Conservation (phyloP, 2,888 invertebrate genomes). For the Mystacides longicornis region DNA sequence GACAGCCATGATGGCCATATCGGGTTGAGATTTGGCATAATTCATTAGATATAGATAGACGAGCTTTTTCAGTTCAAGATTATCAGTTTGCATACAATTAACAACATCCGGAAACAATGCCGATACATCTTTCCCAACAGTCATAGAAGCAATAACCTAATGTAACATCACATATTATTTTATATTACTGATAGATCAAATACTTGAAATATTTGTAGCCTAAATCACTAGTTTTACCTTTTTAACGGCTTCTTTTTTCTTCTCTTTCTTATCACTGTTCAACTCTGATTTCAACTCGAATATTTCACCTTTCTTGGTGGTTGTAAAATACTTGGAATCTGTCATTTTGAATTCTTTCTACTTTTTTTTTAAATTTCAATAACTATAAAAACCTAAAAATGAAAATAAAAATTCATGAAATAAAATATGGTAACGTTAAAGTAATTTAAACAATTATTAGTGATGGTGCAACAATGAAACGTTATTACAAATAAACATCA, state of each 20-base stretch:
- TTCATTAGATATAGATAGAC: constrained; percentile 99
- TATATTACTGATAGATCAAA: background rate
- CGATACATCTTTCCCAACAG: constrained; percentile 98
- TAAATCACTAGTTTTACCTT: no score
- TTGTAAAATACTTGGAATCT: constrained; percentile 99
- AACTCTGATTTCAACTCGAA: constrained; percentile 98
- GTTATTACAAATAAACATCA: no score
- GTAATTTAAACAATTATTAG: no score
- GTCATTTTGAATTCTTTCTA: constrained; percentile 63
- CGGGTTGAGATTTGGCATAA: constrained; percentile 99
- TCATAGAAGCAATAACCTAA: constrained; percentile 99
- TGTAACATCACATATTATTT: background rate
- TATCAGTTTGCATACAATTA: constrained; percentile 99
- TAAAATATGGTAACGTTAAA: no score
- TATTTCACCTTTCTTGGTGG: constrained; percentile 99
- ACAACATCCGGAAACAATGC: constrained; percentile 99
- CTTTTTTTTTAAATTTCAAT: no score
- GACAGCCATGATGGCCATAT: constrained; percentile 99
- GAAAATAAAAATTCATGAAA: no score
- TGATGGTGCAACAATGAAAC: no score
- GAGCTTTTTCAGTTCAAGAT: constrained; percentile 95
- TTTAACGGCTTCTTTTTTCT: constrained; percentile 99
- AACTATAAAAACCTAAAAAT: no score
- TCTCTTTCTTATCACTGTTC: constrained; percentile 99
- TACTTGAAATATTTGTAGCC: no score